phyloP scores from a whole-genome alignment of 2,888 invertebrate genomes.

The Escarpia spicata region DNA sequence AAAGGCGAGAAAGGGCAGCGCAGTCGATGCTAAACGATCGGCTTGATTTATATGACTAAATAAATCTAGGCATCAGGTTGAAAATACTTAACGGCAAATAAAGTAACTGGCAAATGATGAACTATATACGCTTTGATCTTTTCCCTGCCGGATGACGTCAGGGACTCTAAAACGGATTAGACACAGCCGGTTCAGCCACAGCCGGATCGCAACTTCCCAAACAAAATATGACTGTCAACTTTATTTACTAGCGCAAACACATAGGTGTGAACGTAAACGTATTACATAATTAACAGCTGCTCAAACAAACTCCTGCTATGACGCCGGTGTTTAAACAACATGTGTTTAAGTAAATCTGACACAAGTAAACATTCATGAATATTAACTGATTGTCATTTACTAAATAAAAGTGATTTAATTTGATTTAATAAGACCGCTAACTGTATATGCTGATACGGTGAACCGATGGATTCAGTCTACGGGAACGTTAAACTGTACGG shows the following conservation, averaged over 20 bases:
- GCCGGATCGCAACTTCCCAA: background rate
- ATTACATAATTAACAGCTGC: background rate
- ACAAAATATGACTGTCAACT: background rate
- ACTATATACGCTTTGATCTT: background rate
- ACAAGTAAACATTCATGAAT: background rate
- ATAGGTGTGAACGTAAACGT: background rate
- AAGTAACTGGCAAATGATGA: background rate
- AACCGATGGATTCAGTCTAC: background rate
- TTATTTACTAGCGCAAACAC: background rate
- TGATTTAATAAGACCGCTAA: background rate
- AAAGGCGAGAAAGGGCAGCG: background rate
- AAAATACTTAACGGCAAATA: background rate
- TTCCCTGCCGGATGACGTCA: background rate
- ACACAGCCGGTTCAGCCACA: background rate
- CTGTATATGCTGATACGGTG: background rate
- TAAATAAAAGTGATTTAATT: background rate
- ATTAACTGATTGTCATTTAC: background rate
- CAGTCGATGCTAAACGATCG: background rate
- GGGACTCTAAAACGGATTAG: background rate
- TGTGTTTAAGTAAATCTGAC: background rate
- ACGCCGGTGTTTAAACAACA: background rate
- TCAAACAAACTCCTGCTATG: background rate
- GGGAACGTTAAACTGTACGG: background rate
- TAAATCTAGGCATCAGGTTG: conserved; percentile 16
- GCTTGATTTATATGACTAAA: background rate